phyloP scores from a whole-genome alignment of 2,797 vertebrate species.

The Craterocephalus amniculus region DNA sequence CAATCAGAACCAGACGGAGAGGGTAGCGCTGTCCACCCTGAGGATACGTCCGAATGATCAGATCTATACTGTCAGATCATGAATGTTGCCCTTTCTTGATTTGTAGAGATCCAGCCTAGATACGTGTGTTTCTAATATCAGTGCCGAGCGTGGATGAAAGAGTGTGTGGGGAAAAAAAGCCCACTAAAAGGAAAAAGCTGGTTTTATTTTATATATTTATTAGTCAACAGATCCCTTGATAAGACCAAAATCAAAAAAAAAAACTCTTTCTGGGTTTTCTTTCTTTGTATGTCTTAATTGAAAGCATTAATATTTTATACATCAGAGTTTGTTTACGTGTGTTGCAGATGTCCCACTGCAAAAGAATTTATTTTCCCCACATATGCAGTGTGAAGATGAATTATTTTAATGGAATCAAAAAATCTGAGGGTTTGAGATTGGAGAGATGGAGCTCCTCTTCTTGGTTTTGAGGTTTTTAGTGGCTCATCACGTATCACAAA shows the following conservation, averaged over 20 bases:
- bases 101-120: conserved; percentile 70
- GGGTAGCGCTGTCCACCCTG: conserved; percentile 71
- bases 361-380: background rate
- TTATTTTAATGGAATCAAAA: background rate
- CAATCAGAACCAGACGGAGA: conserved; percentile 66
- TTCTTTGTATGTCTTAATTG: background rate
- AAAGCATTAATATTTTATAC: background rate
- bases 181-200: conserved; percentile 34
- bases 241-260: conserved; percentile 18
- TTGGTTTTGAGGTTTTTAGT: background rate
- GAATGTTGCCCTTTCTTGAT: conserved; percentile 68
- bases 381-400: background rate
- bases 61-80: conserved; percentile 49
- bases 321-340: background rate
- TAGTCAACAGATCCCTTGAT: conserved; percentile 36
- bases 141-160: conserved; percentile 37
- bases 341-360: background rate
- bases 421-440: background rate
- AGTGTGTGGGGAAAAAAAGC: conserved; percentile 7
- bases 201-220: conserved; percentile 41
- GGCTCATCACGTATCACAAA: background rate
- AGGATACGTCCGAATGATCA: conserved; percentile 84
- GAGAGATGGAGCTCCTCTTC: background rate
- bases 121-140: conserved; percentile 55
- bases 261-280: background rate